phyloP scores from a whole-genome alignment of 2,888 invertebrate genomes.

The Globia sparganii region DNA sequence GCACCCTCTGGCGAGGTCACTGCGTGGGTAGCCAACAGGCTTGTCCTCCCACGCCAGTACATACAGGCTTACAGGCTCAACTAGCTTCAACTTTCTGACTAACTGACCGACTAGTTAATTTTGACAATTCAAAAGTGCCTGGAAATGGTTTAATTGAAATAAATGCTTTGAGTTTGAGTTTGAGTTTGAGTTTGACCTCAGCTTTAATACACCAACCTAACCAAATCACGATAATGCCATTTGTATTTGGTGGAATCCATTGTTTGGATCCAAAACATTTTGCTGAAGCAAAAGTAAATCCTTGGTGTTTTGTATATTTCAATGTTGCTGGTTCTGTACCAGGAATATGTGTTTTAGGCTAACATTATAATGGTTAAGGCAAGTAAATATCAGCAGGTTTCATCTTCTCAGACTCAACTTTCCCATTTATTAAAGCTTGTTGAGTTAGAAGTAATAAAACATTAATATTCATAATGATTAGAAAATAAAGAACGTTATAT shows the following conservation, averaged over 20 bases:
- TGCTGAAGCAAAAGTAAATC: constrained; percentile 50
- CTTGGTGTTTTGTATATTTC: constrained; percentile 33
- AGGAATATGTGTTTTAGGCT: not conserved
- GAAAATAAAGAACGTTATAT: constrained; percentile 60
- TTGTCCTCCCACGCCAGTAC: constrained; percentile 81
- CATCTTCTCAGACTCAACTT: constrained; percentile 8
- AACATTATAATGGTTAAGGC: not conserved
- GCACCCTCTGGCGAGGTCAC: constrained; percentile 81
- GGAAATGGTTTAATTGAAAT: too few relatives aligned
- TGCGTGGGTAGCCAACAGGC: constrained; percentile 84
- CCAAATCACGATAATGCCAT: constrained; percentile 67
- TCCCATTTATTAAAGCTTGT: constrained; percentile 49
- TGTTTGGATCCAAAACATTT: constrained; percentile 62
- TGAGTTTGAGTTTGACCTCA: too few relatives aligned
- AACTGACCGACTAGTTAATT: too few relatives aligned
- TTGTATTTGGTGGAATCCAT: constrained; percentile 65
- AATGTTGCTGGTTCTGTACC: constrained; percentile 5
- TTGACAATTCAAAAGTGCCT: too few relatives aligned
- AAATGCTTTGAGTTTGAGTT: too few relatives aligned
- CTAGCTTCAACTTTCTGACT: too few relatives aligned
- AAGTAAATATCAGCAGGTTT: constrained; percentile 1
- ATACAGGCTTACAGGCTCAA: constrained; percentile 76
- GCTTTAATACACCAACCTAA: constrained; percentile 74
- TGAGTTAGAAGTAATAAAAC: constrained; percentile 48
- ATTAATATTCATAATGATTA: constrained; percentile 65